phyloP scores from a whole-genome alignment of 2,113 vertebrate species.

The Mustela nigripes region DNA sequence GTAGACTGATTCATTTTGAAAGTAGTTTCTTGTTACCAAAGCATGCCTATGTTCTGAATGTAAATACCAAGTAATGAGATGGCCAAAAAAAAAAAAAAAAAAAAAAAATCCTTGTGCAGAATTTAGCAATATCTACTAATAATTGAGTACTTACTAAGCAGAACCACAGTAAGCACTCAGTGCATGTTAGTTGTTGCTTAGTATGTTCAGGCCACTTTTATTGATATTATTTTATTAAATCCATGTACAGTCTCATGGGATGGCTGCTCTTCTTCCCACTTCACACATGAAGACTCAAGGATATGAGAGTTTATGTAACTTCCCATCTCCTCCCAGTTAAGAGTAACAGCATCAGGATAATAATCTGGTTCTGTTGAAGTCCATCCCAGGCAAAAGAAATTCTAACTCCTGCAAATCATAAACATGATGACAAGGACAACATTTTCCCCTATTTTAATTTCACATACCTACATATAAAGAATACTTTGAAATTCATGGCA shows the following conservation, averaged over 20 bases:
- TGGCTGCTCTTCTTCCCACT: neutral
- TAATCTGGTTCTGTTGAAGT: neutral
- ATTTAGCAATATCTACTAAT: neutral
- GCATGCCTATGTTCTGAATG: neutral
- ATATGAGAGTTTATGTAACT: neutral
- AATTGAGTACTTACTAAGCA: neutral
- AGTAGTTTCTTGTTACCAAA: neutral
- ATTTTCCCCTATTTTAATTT: neutral
- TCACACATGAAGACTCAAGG: neutral
- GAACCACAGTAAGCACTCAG: neutral
- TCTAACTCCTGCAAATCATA: neutral
- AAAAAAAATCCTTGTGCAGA: neutral
- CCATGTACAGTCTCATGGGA: neutral
- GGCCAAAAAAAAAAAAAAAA: neutral
- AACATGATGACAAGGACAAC: neutral
- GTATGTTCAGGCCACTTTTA: neutral
- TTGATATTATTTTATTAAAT: neutral
- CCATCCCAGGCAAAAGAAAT: neutral
- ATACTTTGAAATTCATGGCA: neutral
- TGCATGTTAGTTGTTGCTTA: neutral
- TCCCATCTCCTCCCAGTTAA: neutral
- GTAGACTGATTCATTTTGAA: neutral
- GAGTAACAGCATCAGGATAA: neutral
- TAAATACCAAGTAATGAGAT: neutral
- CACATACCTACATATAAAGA: neutral